These are phyloP conservation scores for Acanthochromis polyacanthus DNA, from an alignment of 2,113 vertebrate genomes.

Conservation along the genomic window DNA sequence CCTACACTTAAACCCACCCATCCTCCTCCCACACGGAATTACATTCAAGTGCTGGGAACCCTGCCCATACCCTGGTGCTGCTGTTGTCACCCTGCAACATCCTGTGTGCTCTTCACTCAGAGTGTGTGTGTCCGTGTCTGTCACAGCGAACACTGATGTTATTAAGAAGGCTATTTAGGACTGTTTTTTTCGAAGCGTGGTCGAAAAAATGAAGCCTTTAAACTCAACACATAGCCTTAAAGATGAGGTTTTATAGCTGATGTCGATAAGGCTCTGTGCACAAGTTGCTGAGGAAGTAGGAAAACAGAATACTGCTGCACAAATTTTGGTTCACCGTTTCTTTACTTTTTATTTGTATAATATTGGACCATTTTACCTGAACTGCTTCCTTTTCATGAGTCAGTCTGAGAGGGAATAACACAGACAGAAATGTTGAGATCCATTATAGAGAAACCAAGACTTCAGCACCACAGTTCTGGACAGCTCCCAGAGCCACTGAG, in stretches of 20 bases:
- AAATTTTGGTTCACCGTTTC: neutral
- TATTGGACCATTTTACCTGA: too few species aligned
- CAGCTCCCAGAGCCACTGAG: slow-evolving; percentile 61
- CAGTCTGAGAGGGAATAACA: too few species aligned
- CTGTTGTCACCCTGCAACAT: slow-evolving; percentile 45
- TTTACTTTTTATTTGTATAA: too few species aligned
- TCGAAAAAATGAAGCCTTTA: neutral
- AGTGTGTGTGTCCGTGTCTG: neutral
- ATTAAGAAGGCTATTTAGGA: neutral
- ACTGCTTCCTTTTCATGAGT: too few species aligned
- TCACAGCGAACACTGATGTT: neutral
- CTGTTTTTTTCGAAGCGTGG: neutral
- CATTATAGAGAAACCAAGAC: neutral
- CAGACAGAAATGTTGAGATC: too few species aligned
- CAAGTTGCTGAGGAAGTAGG: neutral
- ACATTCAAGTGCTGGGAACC: slow-evolving; percentile 61
- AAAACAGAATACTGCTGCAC: neutral
- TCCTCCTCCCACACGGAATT: slow-evolving; percentile 76
- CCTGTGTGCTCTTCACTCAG: slow-evolving; percentile 9
- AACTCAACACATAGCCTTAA: neutral
- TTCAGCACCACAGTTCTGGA: slow-evolving; percentile 74
- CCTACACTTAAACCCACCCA: slow-evolving; percentile 70
- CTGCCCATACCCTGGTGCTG: slow-evolving; percentile 50
- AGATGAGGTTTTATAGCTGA: neutral
- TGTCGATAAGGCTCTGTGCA: neutral